Evolutionary conservation across 2,888 invertebrate species (phyloP).

Genomic region (Drosophila kanekoi): DNA sequence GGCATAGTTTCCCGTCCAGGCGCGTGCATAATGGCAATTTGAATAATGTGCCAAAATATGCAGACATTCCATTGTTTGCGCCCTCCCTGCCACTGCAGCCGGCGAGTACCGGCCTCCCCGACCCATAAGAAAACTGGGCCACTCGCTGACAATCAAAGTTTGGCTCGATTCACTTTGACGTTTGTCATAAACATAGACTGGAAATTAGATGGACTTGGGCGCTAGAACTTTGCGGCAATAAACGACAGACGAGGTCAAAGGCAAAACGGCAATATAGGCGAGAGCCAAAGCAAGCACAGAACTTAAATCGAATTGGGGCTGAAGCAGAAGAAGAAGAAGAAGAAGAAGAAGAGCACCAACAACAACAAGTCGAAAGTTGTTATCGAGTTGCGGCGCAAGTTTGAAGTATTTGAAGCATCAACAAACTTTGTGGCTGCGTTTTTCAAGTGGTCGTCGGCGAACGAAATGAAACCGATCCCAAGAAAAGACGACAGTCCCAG

Average conservation of each 20-base stretch:
- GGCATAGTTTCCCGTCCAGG: constrained; percentile 55
- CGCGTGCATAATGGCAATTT: constrained; percentile 79
- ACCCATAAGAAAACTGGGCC: constrained; percentile 15
- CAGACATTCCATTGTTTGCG: constrained; percentile 72
- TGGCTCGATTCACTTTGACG: constrained; percentile 29
- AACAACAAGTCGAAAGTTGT: constrained; percentile 36
- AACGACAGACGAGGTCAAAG: constrained; percentile 47
- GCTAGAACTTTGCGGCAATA: constrained; percentile 34
- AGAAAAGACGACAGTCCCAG: background rate
- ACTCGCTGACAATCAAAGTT: constrained; percentile 49
- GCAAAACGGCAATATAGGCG: constrained; percentile 33
- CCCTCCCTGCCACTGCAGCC: background rate
- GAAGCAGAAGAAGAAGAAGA: constrained; percentile 9
- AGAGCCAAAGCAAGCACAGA: constrained; percentile 7
- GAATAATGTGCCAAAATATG: constrained; percentile 80
- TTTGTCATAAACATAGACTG: constrained; percentile 45
- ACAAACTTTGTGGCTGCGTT: constrained; percentile 36
- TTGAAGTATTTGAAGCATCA: constrained; percentile 46
- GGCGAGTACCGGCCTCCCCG: background rate
- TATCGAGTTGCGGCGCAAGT: constrained; percentile 51
- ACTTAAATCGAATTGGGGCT: constrained; percentile 64
- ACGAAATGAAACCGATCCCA: constrained; percentile 15
- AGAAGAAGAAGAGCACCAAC: constrained; percentile 20
- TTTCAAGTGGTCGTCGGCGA: constrained; percentile 8
- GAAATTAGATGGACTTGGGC: constrained; percentile 42